Evolutionary conservation across 53 echinoderm and acorn worm species (phyloP), one percentile per base, ranked within the genome.

Genomic region (Mesocentrotus franciscanus): DNA sequence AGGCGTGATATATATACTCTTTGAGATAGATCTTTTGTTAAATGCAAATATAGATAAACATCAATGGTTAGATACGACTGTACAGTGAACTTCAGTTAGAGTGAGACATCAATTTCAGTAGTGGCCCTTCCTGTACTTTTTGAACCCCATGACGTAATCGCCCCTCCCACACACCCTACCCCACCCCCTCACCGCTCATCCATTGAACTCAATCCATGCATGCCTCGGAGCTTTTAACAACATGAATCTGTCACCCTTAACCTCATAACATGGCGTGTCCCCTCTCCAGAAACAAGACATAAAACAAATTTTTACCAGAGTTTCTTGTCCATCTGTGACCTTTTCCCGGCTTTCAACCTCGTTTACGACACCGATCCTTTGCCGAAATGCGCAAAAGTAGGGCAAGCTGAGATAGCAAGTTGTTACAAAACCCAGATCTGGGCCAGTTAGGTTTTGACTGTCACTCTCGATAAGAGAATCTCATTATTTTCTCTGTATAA

Each of bases 351-450:
- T 87, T 87, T 87, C 87, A 87, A 24, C 58, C 87, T 58, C 87
- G 58, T 87, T 87, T 87, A 87, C 9, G 87, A 87, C 18, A 87
- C 87, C n/a, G 87, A 87, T 58, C 58, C 87, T 56, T 58, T 58
- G 58, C 27, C 87, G 56, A 10, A 27, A 87, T 87, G 87, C 87
- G 56, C 26, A 58, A 29, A 87, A 87, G 12, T 87, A 27, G 87
- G 58, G 27, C 87, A 87, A 58, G 87, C 87, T 87, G 87, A 56
- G 87, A 87, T 87, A 87, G 87, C 87, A 58, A 87, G 87, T 87
- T 87, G 87, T 87, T 57, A 58, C 16, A 87, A 87, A 75, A n/a
- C 27, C 58, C n/a, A 87, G 87, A 87, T 87, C 87, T 87, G 87
- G 56, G 87, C 58, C 87, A 87, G 87, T 87, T 87, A 87, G 87